Base-by-base conservation (phyloP, 2,888 invertebrate genomes). In the Globia sparganii region DNA sequence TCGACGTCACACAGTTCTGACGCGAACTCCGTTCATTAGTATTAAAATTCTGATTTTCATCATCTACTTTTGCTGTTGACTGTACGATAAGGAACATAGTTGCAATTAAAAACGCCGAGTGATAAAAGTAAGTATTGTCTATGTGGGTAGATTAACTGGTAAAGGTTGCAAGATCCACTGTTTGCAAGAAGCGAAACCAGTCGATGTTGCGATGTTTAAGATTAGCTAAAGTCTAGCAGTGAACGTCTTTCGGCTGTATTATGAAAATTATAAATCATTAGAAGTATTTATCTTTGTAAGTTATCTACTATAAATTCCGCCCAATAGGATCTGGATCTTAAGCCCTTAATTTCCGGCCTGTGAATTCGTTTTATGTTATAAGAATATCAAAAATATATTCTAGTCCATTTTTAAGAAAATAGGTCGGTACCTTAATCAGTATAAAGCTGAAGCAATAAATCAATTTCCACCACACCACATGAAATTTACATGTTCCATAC, bases 401-500 rank as follows among this genome's bases (percentile, higher is more conserved):
- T 21, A n/a, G n/a, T 72, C 0, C 9, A 25, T n/a, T 13, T 34
- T 9, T 0, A 40, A 21, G 0, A 11, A n/a, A 71, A 46, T 46
- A 46, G n/a, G 13, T n/a, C 6, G 21, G 13, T 3, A 13, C 1
- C 31, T 4, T 18, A 15, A 9, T 18, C 11, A 28, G 21, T 0
- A n/a, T 1, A 40, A 61, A 49, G n/a, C 31, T 31, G 0, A 15
- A 21, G 11, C 18, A 15, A 15, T 18, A 53, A 65, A 66, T 65
- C 25, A 46, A 66, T 61, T 53, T 13, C 15, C n/a, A n/a, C 8
- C 0, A 31, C 31, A 34, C 21, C 4, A 65, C 6, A 62, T 61
- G 25, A 4, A 28, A 58, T 49, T 56, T 69, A 77, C 28, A 61
- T 65, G 4, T 83, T 59, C 18, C 61, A 43, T 46, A 46, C 40